Base-by-base conservation (phyloP, 2,888 invertebrate genomes). In the Siphlonurus alternatus region DNA sequence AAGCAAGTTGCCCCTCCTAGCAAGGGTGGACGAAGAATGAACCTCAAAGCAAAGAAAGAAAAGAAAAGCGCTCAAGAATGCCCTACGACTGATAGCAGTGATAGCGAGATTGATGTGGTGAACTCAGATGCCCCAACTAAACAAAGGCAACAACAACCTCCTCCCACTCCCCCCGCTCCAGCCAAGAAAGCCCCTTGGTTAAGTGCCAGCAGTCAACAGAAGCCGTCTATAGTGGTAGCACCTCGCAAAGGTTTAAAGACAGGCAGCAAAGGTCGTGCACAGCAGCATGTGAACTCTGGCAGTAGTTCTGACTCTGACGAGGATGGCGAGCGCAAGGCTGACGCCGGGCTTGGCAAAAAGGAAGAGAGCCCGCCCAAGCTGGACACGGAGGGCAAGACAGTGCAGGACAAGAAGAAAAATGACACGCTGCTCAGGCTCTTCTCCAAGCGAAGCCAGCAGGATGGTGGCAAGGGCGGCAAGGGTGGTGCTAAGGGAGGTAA, bases 371-470 rank as follows among this genome's bases (percentile, higher is more conserved):
- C 78, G 0, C 75, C 77, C 1, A 78, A 77, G 65, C 66, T 78
- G 24, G 78, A 78, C 62, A 75, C 76, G 53, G 78, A 78, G 61
- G 77, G 76, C n/a, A 81, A 81, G 62, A 73, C 78, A 15, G 79
- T 81, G 1, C 79, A 82, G 66, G 86, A 87, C 73, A 86, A 86
- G 71, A 87, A 86, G 74, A 87, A 87, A 73, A 85, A 79, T 69
- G 83, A 81, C 70, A 85, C 86, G 0, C 73, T 87, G 63, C 77
- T 83, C 56, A 85, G 84, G 71, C 75, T 87, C 63, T 86, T 86
- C 71, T 81, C 79, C 1, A 78, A 78, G 15, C 75, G 76, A 18
- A 66, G 74, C 70, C 69, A 68, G n/a, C 66, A 66, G 19, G 70
- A 70, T 61, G 66, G 68, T 61, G 69, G 68, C 20, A 68, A 68